Conservation (phyloP, 2,797 vertebrate species). For the Gymnothorax reevesii region DNA sequence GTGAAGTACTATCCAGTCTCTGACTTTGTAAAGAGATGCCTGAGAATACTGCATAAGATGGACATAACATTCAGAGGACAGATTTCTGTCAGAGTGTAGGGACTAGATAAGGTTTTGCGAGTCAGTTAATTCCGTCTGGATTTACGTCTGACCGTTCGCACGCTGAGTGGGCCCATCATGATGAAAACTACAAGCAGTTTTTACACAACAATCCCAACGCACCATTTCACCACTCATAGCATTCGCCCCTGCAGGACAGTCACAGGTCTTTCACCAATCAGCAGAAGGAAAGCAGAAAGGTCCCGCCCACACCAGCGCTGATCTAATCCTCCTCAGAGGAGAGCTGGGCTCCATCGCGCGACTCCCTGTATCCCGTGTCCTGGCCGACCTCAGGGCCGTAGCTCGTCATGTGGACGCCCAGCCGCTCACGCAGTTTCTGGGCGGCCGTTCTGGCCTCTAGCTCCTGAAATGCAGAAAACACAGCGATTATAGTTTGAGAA, state of each 20-base stretch:
- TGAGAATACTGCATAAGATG: neutral
- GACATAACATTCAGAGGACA: neutral
- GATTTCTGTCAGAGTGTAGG: neutral
- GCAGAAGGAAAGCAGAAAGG: constrained; percentile 51
- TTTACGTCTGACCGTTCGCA: neutral
- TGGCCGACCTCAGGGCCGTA: constrained; percentile 78
- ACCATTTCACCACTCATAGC: neutral
- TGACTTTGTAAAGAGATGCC: neutral
- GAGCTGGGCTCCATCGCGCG: constrained; percentile 73
- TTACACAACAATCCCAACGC: neutral
- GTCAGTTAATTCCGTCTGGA: neutral
- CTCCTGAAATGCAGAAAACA: constrained; percentile 74
- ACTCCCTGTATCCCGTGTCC: constrained; percentile 81
- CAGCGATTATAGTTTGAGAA: constrained; percentile 39
- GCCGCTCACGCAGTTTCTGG: constrained; percentile 85
- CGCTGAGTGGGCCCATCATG: neutral
- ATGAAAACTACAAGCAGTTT: neutral
- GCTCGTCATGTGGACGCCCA: constrained; percentile 80
- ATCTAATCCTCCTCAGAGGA: constrained; percentile 82
- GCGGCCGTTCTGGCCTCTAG: constrained; percentile 88
- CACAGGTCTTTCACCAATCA: neutral
- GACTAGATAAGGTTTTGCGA: constrained; percentile 20
- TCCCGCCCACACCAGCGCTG: constrained; percentile 43
- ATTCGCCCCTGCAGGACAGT: neutral
- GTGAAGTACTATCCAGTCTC: neutral